A percentile compares a stretch with the other conserved stretches of the same genome.
Conservation (phyloP, 2,888 invertebrate species). For the Pseudococcus viburni region DNA sequence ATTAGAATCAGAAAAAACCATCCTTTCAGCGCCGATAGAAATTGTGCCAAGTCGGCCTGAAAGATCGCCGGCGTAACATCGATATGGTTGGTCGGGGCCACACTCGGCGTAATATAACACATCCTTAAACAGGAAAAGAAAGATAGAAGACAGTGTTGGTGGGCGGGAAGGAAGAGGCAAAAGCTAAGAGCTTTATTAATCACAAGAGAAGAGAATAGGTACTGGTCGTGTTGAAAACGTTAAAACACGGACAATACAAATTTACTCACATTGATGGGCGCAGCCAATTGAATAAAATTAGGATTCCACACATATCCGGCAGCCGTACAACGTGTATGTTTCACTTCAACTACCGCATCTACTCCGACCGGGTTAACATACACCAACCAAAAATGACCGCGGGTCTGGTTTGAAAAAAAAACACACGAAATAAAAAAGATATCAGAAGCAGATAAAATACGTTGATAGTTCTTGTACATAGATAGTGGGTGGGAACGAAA, state of each 20-base stretch:
- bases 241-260: background rate
- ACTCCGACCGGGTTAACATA: constrained; percentile 93
- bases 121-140: constrained; percentile 73
- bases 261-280: constrained; percentile 71
- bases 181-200: too few relatives aligned
- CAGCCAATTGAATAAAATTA: constrained; percentile 89
- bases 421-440: too few relatives aligned
- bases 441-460: background rate
- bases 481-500: too few relatives aligned
- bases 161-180: too few relatives aligned
- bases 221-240: background rate
- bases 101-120: constrained; percentile 91
- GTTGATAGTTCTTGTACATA: too few relatives aligned
- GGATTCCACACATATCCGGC: constrained; percentile 95
- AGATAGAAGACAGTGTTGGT: too few relatives aligned
- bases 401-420: constrained; percentile 75
- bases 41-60: constrained; percentile 88
- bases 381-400: constrained; percentile 90
- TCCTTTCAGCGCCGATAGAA: constrained; percentile 82
- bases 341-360: constrained; percentile 87
- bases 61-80: constrained; percentile 93
- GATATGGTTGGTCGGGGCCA: constrained; percentile 86
- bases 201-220: background rate
- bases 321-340: constrained; percentile 87
- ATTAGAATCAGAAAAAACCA: constrained; percentile 87